Conservation (phyloP, 2,797 vertebrate genomes). For the Sylvia borin region DNA sequence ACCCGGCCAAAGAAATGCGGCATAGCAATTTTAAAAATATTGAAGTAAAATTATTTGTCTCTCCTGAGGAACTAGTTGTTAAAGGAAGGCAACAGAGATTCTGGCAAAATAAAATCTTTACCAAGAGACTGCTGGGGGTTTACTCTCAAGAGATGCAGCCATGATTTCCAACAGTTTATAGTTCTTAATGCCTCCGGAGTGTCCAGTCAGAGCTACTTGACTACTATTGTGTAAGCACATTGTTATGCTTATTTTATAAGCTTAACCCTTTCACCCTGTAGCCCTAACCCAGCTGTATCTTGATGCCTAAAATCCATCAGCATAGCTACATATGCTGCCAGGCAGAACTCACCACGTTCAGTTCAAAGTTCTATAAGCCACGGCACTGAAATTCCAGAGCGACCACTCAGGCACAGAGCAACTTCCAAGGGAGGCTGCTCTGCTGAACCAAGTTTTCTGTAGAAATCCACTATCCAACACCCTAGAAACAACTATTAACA, state of each 20-base stretch:
- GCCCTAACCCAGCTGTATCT: not conserved
- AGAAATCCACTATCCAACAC: not conserved
- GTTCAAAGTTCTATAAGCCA: not conserved
- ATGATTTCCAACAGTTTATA: not conserved
- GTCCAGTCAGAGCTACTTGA: not conserved
- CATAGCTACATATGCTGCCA: not conserved
- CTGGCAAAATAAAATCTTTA: not conserved
- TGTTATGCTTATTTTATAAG: not conserved
- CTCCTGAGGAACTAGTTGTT: not conserved
- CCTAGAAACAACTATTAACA: not conserved
- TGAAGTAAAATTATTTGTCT: not conserved
- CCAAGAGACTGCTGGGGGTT: not conserved
- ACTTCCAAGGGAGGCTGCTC: not conserved
- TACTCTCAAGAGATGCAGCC: not conserved
- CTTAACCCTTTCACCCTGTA: not conserved
- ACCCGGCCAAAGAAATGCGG: not conserved
- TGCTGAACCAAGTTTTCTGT: not conserved
- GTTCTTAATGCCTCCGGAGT: not conserved
- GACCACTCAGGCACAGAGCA: not conserved
- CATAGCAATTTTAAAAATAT: not conserved
- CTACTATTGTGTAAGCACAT: not conserved
- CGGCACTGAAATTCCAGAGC: not conserved
- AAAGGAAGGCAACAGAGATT: not conserved
- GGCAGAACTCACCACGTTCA: not conserved
- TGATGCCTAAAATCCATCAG: not conserved